phyloP scores from a whole-genome alignment of 2,113 vertebrate species.

The Australoheros scitulus region DNA sequence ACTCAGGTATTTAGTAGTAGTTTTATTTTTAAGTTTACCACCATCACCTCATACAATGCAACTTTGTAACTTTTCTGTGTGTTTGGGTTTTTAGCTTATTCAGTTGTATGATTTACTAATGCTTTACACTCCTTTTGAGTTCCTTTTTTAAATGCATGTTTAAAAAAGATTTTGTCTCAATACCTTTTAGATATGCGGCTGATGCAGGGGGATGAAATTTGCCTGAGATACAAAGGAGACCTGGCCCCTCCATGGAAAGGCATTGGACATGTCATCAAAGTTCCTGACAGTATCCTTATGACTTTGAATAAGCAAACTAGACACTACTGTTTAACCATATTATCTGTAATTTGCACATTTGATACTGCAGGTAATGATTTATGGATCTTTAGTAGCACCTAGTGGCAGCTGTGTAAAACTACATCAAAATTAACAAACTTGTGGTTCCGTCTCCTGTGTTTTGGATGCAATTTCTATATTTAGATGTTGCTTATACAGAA shows the following conservation, averaged over 20 bases:
- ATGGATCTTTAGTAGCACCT: slow-evolving; percentile 24
- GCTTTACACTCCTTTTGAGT: neutral
- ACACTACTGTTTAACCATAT: neutral
- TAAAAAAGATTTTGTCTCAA: neutral
- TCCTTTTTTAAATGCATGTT: neutral
- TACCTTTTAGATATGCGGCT: slow-evolving; percentile 90
- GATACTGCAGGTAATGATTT: neutral
- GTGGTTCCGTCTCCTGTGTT: neutral
- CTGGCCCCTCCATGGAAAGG: slow-evolving; percentile 95
- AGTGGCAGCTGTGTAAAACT: slow-evolving; percentile 36
- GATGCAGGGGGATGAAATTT: slow-evolving; percentile 99
- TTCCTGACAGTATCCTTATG: slow-evolving; percentile 98
- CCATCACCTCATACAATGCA: neutral
- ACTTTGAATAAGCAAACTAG: neutral
- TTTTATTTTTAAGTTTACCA: neutral
- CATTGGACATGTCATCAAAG: slow-evolving; percentile 98
- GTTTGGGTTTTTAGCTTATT: neutral
- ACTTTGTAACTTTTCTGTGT: slow-evolving; percentile 23
- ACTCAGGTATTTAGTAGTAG: slow-evolving; percentile 81
- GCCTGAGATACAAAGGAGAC: slow-evolving; percentile 96
- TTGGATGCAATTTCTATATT: slow-evolving; percentile 6
- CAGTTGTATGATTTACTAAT: neutral
- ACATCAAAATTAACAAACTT: neutral
- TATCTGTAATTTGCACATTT: neutral
- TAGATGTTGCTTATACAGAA: neutral